A percentile compares a stretch with the other conserved stretches of the same genome.
These are phyloP conservation scores for Lycaon pictus DNA, from an alignment of 2,113 vertebrate species.

Conservation along the genomic window DNA sequence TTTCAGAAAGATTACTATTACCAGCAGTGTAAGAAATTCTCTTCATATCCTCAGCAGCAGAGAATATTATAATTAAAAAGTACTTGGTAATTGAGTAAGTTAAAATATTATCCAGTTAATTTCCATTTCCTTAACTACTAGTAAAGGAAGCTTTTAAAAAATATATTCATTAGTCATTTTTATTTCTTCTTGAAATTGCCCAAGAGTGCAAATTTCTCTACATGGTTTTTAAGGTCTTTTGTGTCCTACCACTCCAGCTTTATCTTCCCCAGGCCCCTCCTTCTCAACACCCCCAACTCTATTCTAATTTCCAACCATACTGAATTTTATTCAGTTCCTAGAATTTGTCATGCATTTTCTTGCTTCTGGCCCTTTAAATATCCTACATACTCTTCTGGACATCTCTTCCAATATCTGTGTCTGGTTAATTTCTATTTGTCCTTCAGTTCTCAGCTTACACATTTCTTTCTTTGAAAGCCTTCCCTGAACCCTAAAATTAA, in stretches of 20 bases:
- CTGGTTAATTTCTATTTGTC: neutral
- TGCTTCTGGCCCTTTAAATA: conserved; percentile 12
- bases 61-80: conserved; percentile 12
- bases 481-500: neutral
- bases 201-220: neutral
- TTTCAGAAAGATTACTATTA: conserved; percentile 4
- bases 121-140: conserved; percentile 16
- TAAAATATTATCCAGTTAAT: conserved; percentile 17
- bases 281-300: neutral
- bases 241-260: neutral
- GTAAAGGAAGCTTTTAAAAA: neutral
- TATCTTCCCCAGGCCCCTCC: neutral
- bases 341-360: neutral
- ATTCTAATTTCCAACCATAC: neutral
- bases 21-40: neutral
- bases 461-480: neutral
- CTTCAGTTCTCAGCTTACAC: neutral
- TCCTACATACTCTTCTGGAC: neutral
- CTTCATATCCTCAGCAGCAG: neutral
- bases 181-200: conserved; percentile 10
- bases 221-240: neutral
- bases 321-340: neutral
- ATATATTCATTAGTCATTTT: neutral
- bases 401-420: neutral
- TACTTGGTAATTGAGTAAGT: neutral